Percentiles rank a stretch among this genome's conserved stretches.
Evolutionary conservation across 2,113 vertebrate species (phyloP).

Genomic region (Psilopsiagon aymara): DNA sequence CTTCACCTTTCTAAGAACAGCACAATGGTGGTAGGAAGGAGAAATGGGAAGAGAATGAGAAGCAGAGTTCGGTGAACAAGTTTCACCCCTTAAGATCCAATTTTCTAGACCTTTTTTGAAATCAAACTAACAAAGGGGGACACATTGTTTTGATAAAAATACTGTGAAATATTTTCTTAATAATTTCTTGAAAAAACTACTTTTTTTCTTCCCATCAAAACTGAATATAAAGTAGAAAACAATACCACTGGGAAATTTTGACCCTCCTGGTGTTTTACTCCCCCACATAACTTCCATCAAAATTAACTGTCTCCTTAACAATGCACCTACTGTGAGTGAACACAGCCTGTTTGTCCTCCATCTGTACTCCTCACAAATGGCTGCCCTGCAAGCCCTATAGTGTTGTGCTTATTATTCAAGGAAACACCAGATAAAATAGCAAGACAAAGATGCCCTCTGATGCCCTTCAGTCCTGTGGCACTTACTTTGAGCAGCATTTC

Average conservation of each 20-base stretch:
- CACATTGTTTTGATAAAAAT: neutral
- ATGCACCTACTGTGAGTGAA: accelerated
- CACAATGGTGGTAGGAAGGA: neutral
- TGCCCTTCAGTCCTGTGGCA: neutral
- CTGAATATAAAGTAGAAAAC: neutral
- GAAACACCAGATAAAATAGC: neutral
- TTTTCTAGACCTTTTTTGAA: neutral
- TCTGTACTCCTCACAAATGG: neutral
- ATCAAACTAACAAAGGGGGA: accelerated
- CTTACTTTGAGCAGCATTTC: constrained; percentile 53
- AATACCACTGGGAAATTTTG: neutral
- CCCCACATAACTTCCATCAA: neutral
- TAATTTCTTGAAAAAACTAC: neutral
- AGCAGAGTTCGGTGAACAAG: neutral
- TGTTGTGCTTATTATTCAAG: neutral
- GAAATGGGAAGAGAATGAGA: neutral
- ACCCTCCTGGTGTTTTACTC: neutral
- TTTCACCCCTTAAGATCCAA: neutral
- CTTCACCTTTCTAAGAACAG: neutral
- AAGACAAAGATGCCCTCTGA: neutral
- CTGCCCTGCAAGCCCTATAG: accelerated
- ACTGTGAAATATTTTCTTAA: neutral
- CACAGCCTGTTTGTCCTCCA: neutral
- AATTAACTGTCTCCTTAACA: neutral
- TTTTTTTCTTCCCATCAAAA: neutral